Percentiles rank a stretch among this genome's conserved stretches.
Conservation (phyloP, 2,888 invertebrate genomes). For the Pterostichus niger region DNA sequence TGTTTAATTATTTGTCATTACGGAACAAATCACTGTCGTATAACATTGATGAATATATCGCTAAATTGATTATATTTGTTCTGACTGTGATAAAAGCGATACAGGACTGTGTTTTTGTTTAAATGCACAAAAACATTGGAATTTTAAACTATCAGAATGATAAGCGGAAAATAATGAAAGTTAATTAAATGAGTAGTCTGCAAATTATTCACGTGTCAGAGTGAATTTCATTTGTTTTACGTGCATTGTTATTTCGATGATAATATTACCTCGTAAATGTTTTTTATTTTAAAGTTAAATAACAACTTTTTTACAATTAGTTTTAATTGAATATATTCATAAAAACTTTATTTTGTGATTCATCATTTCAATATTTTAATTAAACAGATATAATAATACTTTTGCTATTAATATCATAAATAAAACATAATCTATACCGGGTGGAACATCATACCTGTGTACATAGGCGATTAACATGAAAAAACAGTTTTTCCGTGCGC, state of each 20-base stretch:
- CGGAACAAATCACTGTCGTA: slow-evolving; percentile 18
- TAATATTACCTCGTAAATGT: slow-evolving; percentile 1
- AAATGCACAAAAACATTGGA: slow-evolving; percentile 9
- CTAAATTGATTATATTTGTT: slow-evolving; percentile 46
- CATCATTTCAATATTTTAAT: no score
- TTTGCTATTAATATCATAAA: no score
- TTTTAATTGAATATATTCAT: neutral
- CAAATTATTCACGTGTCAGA: slow-evolving; percentile 28
- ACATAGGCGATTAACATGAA: no score
- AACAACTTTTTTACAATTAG: neutral
- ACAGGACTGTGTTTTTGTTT: neutral
- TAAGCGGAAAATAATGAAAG: slow-evolving; percentile 45
- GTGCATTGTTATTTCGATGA: slow-evolving; percentile 23
- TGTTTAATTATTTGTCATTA: slow-evolving; percentile 42
- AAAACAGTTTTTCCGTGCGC: no score
- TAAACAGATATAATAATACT: no score
- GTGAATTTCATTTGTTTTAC: slow-evolving; percentile 35
- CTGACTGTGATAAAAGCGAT: slow-evolving; percentile 25
- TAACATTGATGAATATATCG: slow-evolving; percentile 35
- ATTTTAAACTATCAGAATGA: slow-evolving; percentile 39
- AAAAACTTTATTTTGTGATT: no score
- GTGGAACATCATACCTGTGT: no score
- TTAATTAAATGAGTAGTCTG: slow-evolving; percentile 45
- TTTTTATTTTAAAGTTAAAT: slow-evolving; percentile 18
- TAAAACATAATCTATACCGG: no score